These are phyloP conservation scores for Agrotis clavis DNA, from an alignment of 2,888 invertebrate genomes.

Conservation along the genomic window DNA sequence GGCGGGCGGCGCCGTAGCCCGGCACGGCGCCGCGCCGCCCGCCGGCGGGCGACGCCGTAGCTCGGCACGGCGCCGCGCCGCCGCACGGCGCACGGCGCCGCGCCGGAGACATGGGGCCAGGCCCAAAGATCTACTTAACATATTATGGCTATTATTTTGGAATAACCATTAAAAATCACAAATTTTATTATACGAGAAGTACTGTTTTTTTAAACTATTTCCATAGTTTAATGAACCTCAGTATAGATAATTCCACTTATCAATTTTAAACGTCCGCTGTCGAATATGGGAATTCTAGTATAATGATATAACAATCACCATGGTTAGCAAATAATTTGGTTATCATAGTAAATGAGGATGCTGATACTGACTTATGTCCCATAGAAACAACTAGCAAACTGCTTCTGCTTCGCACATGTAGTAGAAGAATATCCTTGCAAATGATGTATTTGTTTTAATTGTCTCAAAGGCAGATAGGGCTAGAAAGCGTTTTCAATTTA, in stretches of 20 bases:
- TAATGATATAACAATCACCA: not conserved
- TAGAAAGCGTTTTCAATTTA: no score
- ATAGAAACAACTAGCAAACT: not conserved
- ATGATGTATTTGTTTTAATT: no score
- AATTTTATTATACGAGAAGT: not conserved
- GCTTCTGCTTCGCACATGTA: no score
- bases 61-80: no score
- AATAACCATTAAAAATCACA: not conserved
- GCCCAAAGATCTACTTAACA: no score
- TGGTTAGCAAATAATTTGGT: not conserved
- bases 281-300: conserved; percentile 6
- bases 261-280: conserved; percentile 3
- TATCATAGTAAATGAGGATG: not conserved
- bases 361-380: not conserved
- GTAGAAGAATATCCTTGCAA: no score
- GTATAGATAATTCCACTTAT: conserved; percentile 1
- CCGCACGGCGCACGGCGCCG: no score
- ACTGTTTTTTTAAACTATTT: not conserved
- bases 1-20: no score
- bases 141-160: not conserved
- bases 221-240: not conserved
- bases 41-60: no score
- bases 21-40: no score
- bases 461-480: no score
- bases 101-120: no score